Conservation (phyloP, 2,888 invertebrate genomes). For the Cistogaster globosa region DNA sequence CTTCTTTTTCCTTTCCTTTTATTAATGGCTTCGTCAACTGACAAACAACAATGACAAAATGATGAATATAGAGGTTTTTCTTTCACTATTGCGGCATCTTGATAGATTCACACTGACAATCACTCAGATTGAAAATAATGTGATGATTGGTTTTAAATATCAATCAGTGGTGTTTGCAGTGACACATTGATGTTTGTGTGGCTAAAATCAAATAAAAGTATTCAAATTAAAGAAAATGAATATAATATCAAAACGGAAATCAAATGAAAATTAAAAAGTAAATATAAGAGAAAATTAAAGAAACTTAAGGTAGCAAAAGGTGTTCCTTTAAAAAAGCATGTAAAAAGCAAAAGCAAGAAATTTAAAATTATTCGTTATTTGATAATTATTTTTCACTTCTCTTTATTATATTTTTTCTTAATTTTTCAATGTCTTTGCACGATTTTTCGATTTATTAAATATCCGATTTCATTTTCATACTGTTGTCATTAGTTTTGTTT, state of each 20-base stretch:
- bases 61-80: slow-evolving; percentile 49
- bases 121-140: slow-evolving; percentile 49
- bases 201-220: slow-evolving; percentile 6
- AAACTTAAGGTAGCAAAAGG: not conserved
- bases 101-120: slow-evolving; percentile 54
- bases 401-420: no score
- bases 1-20: not conserved
- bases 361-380: no score
- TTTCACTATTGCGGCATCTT: slow-evolving; percentile 31
- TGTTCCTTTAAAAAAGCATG: no score
- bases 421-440: no score
- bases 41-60: slow-evolving; percentile 45
- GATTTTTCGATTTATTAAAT: not conserved
- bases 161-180: slow-evolving; percentile 56
- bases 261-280: not conserved
- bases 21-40: slow-evolving; percentile 25
- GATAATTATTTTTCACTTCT: no score
- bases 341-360: no score
- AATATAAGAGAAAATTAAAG: not conserved
- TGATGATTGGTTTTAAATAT: slow-evolving; percentile 62
- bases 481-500: not conserved
- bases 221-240: not conserved
- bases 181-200: slow-evolving; percentile 44
- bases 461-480: not conserved
- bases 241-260: not conserved